Conservation (phyloP, 2,113 vertebrate species). For the Cyrtonyx montezumae region DNA sequence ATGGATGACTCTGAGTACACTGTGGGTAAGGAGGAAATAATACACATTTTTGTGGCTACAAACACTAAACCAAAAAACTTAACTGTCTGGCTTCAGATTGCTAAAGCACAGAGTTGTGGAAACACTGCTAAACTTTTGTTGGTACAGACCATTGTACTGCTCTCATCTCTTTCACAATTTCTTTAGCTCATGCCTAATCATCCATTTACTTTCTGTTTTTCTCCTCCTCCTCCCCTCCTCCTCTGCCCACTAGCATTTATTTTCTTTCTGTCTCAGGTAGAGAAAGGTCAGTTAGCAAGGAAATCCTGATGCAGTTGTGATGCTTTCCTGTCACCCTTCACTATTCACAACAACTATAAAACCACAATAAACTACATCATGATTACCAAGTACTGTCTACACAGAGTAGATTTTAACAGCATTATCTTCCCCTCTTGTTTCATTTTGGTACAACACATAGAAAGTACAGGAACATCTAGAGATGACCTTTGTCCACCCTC, state of each 20-base stretch:
- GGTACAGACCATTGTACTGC: constrained; percentile 23
- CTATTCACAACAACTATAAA: constrained; percentile 16
- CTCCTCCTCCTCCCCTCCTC: background rate
- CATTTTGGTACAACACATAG: background rate
- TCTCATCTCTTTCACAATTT: constrained; percentile 24
- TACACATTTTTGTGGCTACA: constrained; percentile 80
- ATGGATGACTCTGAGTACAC: constrained; percentile 76
- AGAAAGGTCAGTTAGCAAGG: background rate
- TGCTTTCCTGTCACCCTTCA: background rate
- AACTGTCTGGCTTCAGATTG: constrained; percentile 65
- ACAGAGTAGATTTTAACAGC: constrained; percentile 29
- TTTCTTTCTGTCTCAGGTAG: background rate
- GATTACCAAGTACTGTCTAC: constrained; percentile 18
- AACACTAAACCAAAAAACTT: constrained; percentile 72
- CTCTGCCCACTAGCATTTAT: background rate
- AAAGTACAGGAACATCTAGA: background rate
- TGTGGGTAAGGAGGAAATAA: constrained; percentile 81
- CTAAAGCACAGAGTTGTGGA: constrained; percentile 56
- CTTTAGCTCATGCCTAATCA: constrained; percentile 13
- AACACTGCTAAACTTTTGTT: constrained; percentile 42
- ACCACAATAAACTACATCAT: background rate
- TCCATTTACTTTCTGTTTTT: constrained; percentile 41
- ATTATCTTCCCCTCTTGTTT: constrained; percentile 18
- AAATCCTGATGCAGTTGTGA: background rate
- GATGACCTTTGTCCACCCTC: background rate